Evolutionary conservation across 2,113 vertebrate species (phyloP).

Genomic region (Herpetotheres cachinnans): DNA sequence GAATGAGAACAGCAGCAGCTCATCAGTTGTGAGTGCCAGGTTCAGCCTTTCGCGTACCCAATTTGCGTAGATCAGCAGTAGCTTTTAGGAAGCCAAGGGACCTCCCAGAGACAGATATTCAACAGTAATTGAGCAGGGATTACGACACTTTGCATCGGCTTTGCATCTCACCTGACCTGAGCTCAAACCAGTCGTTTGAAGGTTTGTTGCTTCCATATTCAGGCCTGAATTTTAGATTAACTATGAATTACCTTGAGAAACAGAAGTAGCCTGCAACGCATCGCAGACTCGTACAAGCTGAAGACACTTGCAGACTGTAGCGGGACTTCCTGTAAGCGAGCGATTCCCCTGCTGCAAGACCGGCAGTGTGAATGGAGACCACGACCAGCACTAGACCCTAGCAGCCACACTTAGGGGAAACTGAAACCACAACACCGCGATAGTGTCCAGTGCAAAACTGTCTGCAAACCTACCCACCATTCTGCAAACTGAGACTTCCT

Average conservation of each 20-base stretch:
- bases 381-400: background rate
- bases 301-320: background rate
- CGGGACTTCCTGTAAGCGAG: background rate
- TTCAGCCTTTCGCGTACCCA: background rate
- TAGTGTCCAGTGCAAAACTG: background rate
- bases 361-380: background rate
- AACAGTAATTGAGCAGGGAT: fast-evolving
- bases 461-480: background rate
- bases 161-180: background rate
- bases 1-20: background rate
- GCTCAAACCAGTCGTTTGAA: background rate
- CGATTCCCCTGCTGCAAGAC: fast-evolving
- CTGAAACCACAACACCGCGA: background rate
- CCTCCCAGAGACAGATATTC: background rate
- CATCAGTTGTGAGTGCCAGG: too few species aligned
- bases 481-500: constrained; percentile 27
- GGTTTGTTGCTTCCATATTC: background rate
- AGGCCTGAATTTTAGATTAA: background rate
- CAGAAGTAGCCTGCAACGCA: background rate
- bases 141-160: background rate
- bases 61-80: background rate
- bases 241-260: background rate
- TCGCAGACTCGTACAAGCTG: background rate
- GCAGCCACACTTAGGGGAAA: background rate
- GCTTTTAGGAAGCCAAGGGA: background rate